These are phyloP conservation scores for Idaea straminata DNA, from an alignment of 2,888 invertebrate genomes.

Conservation along the genomic window DNA sequence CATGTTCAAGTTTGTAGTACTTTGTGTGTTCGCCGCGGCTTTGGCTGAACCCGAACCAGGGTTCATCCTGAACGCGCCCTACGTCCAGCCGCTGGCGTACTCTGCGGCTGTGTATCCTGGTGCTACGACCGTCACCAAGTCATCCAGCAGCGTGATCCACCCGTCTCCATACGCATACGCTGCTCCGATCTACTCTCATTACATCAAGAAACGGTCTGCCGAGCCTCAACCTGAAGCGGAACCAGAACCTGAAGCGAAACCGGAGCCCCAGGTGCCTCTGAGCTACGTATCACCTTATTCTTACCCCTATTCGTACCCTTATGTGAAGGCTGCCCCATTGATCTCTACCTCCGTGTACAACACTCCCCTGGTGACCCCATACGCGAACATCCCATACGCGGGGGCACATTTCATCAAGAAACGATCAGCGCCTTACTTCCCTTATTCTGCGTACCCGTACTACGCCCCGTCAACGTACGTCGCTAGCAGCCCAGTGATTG, in stretches of 20 bases:
- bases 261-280: slow-evolving; percentile 20
- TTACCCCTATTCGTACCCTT: slow-evolving; percentile 7
- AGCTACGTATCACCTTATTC: slow-evolving; percentile 28
- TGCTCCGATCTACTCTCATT: slow-evolving; percentile 42
- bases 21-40: slow-evolving; percentile 79
- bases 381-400: slow-evolving; percentile 23
- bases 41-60: slow-evolving; percentile 56
- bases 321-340: neutral
- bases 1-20: slow-evolving; percentile 74
- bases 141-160: slow-evolving; percentile 60
- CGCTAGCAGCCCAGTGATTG: slow-evolving; percentile 11
- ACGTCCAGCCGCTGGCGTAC: slow-evolving; percentile 27
- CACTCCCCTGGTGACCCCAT: neutral
- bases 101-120: slow-evolving; percentile 45
- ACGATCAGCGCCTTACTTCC: slow-evolving; percentile 28
- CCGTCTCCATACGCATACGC: slow-evolving; percentile 48
- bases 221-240: slow-evolving; percentile 17
- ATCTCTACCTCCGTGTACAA: neutral
- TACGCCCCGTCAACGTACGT: slow-evolving; percentile 38
- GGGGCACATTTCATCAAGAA: slow-evolving; percentile 46
- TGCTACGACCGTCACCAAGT: slow-evolving; percentile 50
- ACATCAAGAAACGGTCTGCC: slow-evolving; percentile 40
- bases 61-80: slow-evolving; percentile 15
- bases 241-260: slow-evolving; percentile 18
- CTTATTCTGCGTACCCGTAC: slow-evolving; percentile 14